Base-by-base conservation (phyloP, 1,140 invertebrate species). In the Euura lappo region DNA sequence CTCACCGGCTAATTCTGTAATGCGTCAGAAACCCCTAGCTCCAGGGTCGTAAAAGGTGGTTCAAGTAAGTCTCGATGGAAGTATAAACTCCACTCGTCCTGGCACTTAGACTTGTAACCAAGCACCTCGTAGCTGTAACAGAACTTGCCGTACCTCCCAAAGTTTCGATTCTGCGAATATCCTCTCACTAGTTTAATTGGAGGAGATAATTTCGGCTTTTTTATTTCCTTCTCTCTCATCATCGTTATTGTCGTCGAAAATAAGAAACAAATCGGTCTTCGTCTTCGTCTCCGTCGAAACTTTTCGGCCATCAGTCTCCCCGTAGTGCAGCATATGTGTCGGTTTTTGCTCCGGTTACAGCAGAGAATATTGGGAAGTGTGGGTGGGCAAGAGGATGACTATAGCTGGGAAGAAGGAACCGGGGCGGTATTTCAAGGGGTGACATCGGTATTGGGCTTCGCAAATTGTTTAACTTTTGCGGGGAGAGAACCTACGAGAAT, bases 11-110 rank as follows among this genome's bases (percentile, higher is more conserved):
- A 86, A 86, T 86, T 84, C 84, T 82, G 84, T 86, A 86, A 86
- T 86, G 84, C 85, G 85, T 85, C 80, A 82, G 79, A 86, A 86
- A 85, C 84, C 83, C 83, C 78, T 84, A 80, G 81, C 3, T 28
- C 28, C 70, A 46, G 44, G 72, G 13, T 46, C 69, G 69, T 72
- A 72, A 85, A 86, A 86, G 83, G 83, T 83, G 84, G 83, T 86
- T 86, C 85, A 85, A 86, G 84, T 86, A 86, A 86, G 84, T 86
- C 84, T 79, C 84, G 84, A 84, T 85, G 85, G 82, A 85, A 77
- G 76, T 78, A 28, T 28, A 84, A 83, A 77, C 78, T 78, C 77
- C 71, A 28, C 28, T 28, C 28, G 28, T 28, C 28, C 28, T 28
- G 28, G 28, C 28, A 28, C 28, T 28, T 28, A 28, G 28, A 28